phyloP scores from a whole-genome alignment of 2,797 vertebrate species.

The Labeo calbasu region DNA sequence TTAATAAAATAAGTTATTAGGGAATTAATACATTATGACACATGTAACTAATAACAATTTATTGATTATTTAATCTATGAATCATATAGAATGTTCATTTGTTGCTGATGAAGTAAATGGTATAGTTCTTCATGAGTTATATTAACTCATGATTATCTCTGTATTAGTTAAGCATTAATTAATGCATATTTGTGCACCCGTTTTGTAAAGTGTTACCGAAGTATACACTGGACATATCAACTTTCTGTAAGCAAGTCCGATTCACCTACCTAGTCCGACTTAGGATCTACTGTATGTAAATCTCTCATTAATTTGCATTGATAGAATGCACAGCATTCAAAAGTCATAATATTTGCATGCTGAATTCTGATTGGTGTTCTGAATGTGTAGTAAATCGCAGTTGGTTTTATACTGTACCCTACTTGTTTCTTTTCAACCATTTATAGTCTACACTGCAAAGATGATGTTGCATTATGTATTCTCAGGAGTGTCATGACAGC shows the following conservation, averaged over 20 bases:
- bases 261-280: neutral
- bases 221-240: neutral
- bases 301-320: constrained; percentile 17
- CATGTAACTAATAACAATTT: too few relatives aligned
- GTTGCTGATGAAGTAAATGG: too few relatives aligned
- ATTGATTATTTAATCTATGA: too few relatives aligned
- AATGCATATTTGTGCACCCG: too few relatives aligned
- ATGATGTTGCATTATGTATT: neutral
- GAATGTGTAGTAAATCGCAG: neutral
- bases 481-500: neutral
- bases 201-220: too few relatives aligned
- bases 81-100: too few relatives aligned
- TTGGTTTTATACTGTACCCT: neutral
- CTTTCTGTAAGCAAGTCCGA: neutral
- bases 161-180: too few relatives aligned
- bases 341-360: constrained; percentile 16
- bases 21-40: too few relatives aligned
- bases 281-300: constrained; percentile 18
- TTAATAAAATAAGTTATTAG: too few relatives aligned
- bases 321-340: neutral
- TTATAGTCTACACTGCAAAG: neutral
- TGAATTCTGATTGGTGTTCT: neutral
- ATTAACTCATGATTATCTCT: too few relatives aligned
- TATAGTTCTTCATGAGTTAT: too few relatives aligned
- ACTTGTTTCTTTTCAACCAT: neutral